Percentiles rank a stretch among this genome's conserved stretches.
These are phyloP conservation scores for Galeopsomyia nigrocyanea DNA, from an alignment of 2,888 invertebrate genomes.

Conservation along the genomic window DNA sequence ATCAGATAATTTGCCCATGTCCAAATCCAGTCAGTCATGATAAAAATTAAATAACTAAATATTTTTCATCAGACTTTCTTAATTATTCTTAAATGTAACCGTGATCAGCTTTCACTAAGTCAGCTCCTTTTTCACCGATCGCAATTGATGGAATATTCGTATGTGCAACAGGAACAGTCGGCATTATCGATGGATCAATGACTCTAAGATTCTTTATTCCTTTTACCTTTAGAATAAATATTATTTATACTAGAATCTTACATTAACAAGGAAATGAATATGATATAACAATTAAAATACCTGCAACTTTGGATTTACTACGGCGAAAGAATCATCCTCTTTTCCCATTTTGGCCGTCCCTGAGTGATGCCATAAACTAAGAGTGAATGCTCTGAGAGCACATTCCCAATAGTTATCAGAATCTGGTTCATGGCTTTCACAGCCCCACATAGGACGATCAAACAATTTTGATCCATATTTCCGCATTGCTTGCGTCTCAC, in stretches of 20 bases:
- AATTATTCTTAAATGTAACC: background rate
- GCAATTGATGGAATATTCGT: slow-evolving; percentile 79
- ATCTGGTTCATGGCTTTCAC: slow-evolving; percentile 68
- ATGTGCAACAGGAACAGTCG: slow-evolving; percentile 76
- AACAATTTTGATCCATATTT: slow-evolving; percentile 72
- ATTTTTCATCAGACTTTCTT: too few relatives aligned
- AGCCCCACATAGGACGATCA: slow-evolving; percentile 71
- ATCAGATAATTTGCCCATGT: too few relatives aligned
- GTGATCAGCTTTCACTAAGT: slow-evolving; percentile 71
- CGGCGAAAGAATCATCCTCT: slow-evolving; percentile 71
- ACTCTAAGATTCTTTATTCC: slow-evolving; percentile 75
- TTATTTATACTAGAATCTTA: background rate
- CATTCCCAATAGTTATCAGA: slow-evolving; percentile 76
- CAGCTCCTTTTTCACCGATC: slow-evolving; percentile 81
- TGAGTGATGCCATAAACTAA: slow-evolving; percentile 75
- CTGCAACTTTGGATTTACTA: slow-evolving; percentile 75
- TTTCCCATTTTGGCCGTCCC: slow-evolving; percentile 81
- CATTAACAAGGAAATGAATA: too few relatives aligned
- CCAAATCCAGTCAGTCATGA: too few relatives aligned
- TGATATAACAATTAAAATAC: slow-evolving; percentile 62
- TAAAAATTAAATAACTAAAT: too few relatives aligned
- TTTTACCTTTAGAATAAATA: slow-evolving; percentile 70
- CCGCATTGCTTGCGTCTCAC: slow-evolving; percentile 72
- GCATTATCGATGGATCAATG: slow-evolving; percentile 79
- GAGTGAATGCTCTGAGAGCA: slow-evolving; percentile 71